These are phyloP conservation scores for Eupithecia insigniata DNA, from an alignment of 2,888 invertebrate genomes.

Conservation along the genomic window DNA sequence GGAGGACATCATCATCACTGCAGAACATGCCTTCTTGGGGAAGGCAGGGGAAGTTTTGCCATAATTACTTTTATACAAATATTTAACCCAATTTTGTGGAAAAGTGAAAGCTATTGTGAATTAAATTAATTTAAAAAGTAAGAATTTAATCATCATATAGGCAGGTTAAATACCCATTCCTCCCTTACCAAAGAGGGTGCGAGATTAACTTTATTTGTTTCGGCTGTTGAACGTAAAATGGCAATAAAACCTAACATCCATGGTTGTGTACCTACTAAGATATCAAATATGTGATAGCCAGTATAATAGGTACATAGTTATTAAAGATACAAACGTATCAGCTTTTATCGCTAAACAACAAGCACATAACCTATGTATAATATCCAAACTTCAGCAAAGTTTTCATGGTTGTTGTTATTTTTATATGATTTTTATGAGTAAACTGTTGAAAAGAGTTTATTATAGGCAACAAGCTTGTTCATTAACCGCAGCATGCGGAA, in stretches of 20 bases:
- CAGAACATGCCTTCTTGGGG: background rate
- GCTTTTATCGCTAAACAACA: slow-evolving; percentile 14
- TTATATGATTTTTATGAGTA: slow-evolving; percentile 21
- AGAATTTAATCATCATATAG: background rate
- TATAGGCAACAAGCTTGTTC: slow-evolving; percentile 1
- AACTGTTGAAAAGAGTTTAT: slow-evolving; percentile 15
- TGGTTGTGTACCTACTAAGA: background rate
- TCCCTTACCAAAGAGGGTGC: background rate
- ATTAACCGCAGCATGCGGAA: slow-evolving; percentile 7
- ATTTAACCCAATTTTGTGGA: slow-evolving; percentile 22
- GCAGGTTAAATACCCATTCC: background rate
- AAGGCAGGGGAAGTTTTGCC: background rate
- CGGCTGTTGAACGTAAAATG: background rate
- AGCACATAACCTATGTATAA: slow-evolving; percentile 15
- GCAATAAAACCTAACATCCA: slow-evolving; percentile 3
- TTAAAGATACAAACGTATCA: background rate
- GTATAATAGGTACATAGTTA: background rate
- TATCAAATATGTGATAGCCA: background rate
- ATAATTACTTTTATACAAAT: no score
- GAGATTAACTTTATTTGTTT: slow-evolving; percentile 1
- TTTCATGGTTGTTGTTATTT: slow-evolving; percentile 22
- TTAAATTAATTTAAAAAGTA: background rate
- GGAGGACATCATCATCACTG: no score
- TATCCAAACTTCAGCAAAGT: slow-evolving; percentile 15
- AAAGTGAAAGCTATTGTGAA: slow-evolving; percentile 27